Base-by-base conservation (phyloP, 2,888 invertebrate species). In the Griposia aprilina region DNA sequence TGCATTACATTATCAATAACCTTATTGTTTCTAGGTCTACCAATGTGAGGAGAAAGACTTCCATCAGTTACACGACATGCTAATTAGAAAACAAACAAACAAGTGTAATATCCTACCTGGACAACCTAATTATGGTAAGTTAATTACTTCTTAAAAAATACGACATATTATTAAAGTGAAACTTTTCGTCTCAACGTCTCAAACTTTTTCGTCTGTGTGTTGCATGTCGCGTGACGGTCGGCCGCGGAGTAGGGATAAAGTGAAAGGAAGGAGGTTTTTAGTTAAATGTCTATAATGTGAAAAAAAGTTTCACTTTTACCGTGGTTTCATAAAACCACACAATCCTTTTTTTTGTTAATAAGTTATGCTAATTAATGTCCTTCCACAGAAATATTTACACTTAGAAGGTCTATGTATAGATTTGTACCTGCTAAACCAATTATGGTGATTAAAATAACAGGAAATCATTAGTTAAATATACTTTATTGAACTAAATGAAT, bases 21-120 rank as follows among this genome's bases (percentile, higher is more conserved):
- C 1, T 13, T 20, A 11, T 63, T 76, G n/a, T 82, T 94, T 94
- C 26, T 94, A 98, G 97, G 98, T 99, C 1, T 98, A 98, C 91
- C 98, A 98, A 96, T 98, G 98, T 72, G 98, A 98, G 93, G 98
- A 99, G 93, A 99, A 98, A 94, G 99, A 99, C 92, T 99, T 99
- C 90, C 98, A 98, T 92, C 98, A 98, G 91, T 95, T 99, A 77
- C 99, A 99, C 93, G 99, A 99, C 92, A 98, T 98, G 92, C 97
- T 99, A 41, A 99, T 99, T 87, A 97, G 98, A 87, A 98, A 98
- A 93, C 98, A 98, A 79, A 98, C 98, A 74, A 98, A 98, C 90
- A 99, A 99, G 95, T 98, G 98, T 92, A 98, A 98, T 87, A 98
- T 98, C 36, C 95, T 99, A 70, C 98, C 98, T 0, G 98, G 98